Evolutionary conservation across 2,113 vertebrate genomes (phyloP).

Genomic region (Ivindomyrus marchei): DNA sequence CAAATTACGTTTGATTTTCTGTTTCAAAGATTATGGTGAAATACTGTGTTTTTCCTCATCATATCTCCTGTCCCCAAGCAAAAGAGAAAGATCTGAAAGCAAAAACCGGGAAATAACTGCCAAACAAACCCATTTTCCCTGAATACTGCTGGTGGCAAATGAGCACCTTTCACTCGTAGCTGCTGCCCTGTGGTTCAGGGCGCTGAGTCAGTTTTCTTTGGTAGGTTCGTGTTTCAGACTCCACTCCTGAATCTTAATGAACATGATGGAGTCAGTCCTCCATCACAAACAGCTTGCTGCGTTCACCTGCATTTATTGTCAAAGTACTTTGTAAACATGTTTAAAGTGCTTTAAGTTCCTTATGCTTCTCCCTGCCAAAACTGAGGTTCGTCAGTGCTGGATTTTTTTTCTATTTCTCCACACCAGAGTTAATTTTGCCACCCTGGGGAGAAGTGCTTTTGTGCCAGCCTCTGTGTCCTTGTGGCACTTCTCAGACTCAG

Average conservation of each 20-base stretch:
- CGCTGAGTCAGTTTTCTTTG: neutral
- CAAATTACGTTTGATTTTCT: neutral
- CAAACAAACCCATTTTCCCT: neutral
- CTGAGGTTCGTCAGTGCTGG: neutral
- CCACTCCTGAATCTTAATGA: neutral
- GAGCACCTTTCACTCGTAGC: neutral
- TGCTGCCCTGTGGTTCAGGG: neutral
- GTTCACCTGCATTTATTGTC: neutral
- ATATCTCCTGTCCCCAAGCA: neutral
- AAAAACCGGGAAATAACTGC: neutral
- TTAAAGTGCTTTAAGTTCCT: neutral
- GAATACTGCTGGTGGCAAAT: neutral
- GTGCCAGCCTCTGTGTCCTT: neutral
- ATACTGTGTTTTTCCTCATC: neutral
- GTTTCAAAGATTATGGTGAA: constrained; percentile 15
- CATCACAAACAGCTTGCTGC: neutral
- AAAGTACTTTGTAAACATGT: neutral
- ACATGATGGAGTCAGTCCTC: neutral
- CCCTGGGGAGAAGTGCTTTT: neutral
- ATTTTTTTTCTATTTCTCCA: neutral
- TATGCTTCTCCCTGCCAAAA: neutral
- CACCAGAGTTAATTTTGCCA: neutral
- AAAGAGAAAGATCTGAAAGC: neutral
- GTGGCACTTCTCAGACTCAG: neutral
- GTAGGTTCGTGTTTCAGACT: neutral